These are phyloP conservation scores for Muraenolepis orangiensis DNA, from an alignment of 2,797 vertebrate genomes.

Conservation along the genomic window DNA sequence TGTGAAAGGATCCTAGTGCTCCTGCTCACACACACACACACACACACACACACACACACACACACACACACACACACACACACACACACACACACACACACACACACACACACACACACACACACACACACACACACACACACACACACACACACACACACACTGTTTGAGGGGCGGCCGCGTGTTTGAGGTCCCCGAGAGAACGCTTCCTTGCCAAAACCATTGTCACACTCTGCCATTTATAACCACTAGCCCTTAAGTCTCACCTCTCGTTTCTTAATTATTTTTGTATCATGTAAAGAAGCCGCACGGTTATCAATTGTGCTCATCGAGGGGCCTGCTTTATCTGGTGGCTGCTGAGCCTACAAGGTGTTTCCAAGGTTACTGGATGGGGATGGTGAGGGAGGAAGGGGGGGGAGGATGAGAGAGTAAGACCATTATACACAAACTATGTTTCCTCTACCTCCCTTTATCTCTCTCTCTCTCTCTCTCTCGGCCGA, in stretches of 20 bases:
- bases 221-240: conserved; percentile 75
- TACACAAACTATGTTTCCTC: conserved; percentile 47
- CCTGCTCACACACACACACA: conserved; percentile 25
- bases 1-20: conserved; percentile 66
- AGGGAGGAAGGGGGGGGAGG: conserved; percentile 14
- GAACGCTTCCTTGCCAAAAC: conserved; percentile 75
- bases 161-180: conserved; percentile 51
- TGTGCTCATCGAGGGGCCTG: conserved; percentile 54
- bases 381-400: conserved; percentile 40
- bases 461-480: neutral
- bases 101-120: conserved; percentile 15
- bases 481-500: neutral
- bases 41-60: conserved; percentile 24
- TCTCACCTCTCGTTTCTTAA: conserved; percentile 53
- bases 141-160: conserved; percentile 21
- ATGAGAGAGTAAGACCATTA: conserved; percentile 26
- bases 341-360: conserved; percentile 28
- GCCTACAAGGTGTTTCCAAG: conserved; percentile 62
- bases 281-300: conserved; percentile 73
- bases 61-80: conserved; percentile 24
- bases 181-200: conserved; percentile 56
- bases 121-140: conserved; percentile 29
- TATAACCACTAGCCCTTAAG: conserved; percentile 79
- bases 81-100: conserved; percentile 26
- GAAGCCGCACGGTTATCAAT: conserved; percentile 68